Percentiles rank a stretch among this genome's conserved stretches.
Conservation (phyloP, 2,113 vertebrate genomes). For the Uria lomvia region DNA sequence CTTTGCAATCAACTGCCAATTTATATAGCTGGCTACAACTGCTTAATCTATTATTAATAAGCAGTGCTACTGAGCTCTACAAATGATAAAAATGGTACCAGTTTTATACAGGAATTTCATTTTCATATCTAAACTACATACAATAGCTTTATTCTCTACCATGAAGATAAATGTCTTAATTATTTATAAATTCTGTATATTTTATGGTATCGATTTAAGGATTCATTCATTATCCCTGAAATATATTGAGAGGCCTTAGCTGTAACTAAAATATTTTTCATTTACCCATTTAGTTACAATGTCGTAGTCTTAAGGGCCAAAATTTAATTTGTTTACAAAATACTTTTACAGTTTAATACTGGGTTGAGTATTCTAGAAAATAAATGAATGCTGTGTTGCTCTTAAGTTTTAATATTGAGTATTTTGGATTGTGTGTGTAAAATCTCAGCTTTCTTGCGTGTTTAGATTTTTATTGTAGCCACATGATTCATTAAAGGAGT, state of each 20-base stretch:
- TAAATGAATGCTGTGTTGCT: conserved; percentile 18
- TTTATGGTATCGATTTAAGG: conserved; percentile 60
- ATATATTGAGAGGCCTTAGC: conserved; percentile 47
- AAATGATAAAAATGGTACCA: conserved; percentile 69
- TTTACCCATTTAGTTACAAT: conserved; percentile 64
- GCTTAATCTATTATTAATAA: conserved; percentile 76
- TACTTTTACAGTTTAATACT: conserved; percentile 1
- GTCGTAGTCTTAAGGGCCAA: conserved; percentile 28
- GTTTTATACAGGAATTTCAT: conserved; percentile 68
- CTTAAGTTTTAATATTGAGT: background rate
- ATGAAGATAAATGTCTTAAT: conserved; percentile 72
- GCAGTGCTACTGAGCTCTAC: conserved; percentile 60
- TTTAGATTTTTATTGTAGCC: conserved; percentile 44
- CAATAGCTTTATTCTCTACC: conserved; percentile 63
- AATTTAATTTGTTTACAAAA: conserved; percentile 44
- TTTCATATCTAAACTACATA: conserved; percentile 64
- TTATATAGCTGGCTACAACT: conserved; percentile 69
- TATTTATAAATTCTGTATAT: conserved; percentile 70
- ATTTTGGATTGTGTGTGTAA: background rate
- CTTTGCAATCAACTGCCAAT: conserved; percentile 69
- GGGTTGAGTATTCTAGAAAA: background rate
- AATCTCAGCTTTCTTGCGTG: background rate
- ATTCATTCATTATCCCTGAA: conserved; percentile 66
- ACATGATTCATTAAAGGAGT: conserved; percentile 7
- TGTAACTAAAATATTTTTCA: conserved; percentile 70